Evolutionary conservation across 2,888 invertebrate genomes (phyloP), one percentile per base, ranked within the genome.

Genomic region (Elegia similella): DNA sequence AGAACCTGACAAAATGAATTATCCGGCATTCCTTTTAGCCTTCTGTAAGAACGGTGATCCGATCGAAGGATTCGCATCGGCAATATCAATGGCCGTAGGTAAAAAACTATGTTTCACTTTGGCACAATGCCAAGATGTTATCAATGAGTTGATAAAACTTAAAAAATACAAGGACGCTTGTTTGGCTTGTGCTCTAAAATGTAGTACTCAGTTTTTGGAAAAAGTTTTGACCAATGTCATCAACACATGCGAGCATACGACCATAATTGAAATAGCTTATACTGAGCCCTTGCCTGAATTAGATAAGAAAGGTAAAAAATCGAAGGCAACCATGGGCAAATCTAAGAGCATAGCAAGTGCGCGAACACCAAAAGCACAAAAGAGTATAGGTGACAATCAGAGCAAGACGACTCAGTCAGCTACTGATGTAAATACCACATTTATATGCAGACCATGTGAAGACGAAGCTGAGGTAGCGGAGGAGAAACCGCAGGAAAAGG

Each of bases 41-140:
- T 93, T 95, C 67, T 95, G 94, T 70, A 95, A 94, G 80, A 92
- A 86, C 66, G 61, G 70, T 15, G 81, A 93, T 68, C 91, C 93
- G 0, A 76, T 88, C 6, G 78, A 86, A 65, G 95, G 94, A 0
- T 90, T 95, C 55, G 91, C 82, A 0, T 92, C 92, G 62, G 94
- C 94, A 0, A 66, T 95, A 16, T 88, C 92, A 16, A 80, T 95
- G 64, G 88, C 92, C 15, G 69, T 93, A 8, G 94, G 94, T 1
- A 92, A 88, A 68, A 80, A 80, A 56, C 83, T 92, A 6, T 94
- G 94, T 72, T 86, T 78, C 66, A 77, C 86, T 44, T 63, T 75
- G 15, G 73, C 83, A 1, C 84, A 91, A 7, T 94, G 94, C 38
- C 80, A 92, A 62, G 83, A 82, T 59, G 88, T 93, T 16, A 80